Evolutionary conservation across 2,113 vertebrate species (phyloP), one percentile per base, ranked within the genome.

Genomic region (Bufo gargarizans): DNA sequence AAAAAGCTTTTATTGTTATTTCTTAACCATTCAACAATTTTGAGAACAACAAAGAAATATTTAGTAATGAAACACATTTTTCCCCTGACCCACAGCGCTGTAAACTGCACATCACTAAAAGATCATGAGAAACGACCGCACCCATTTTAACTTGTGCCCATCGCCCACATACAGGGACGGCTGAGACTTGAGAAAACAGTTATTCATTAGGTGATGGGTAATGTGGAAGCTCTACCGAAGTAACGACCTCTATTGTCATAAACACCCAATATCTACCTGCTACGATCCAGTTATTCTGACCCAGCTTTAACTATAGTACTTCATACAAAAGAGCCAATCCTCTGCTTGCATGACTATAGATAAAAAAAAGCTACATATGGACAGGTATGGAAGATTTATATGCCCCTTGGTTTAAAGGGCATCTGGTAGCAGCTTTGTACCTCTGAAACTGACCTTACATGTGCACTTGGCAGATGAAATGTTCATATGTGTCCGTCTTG

Each of bases 1-100:
- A 79, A 77, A 77, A 72, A 74, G 61, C 49, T 45, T 87, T 87
- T 87, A 82, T 76, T 74, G 43, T 74, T 69, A 33, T 86, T 87
- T 71, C 43, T 83, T 50, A 72, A 87, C 77, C 43, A 76, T 79
- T 71, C 20, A 82, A 88, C 65, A 71, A 20, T 80, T 87, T 71
- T 79, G 22, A 78, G 69, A 45, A 79, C 53, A 82, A 80, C 65
- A 82, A 82, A 83, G 55, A 74, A 88, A 55, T 74, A 61, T 84
- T 74, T 43, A 67, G 11, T 16, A 58, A 43, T 20, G 16, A 83
- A 77, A 82, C 47, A 61, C 53, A 88, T 83, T 83, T 53, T 58
- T 56, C 33, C 58, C 86, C 87, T 20, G 22, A 58, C 80, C 79
- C 86, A 61, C 80, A 88, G 55, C 55, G n/a, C 67, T 83, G 80